A percentile compares a stretch with the other conserved stretches of the same genome.
These are phyloP conservation scores for Acipenser transmontanus DNA, from an alignment of 2,797 vertebrate genomes.

Conservation along the genomic window DNA sequence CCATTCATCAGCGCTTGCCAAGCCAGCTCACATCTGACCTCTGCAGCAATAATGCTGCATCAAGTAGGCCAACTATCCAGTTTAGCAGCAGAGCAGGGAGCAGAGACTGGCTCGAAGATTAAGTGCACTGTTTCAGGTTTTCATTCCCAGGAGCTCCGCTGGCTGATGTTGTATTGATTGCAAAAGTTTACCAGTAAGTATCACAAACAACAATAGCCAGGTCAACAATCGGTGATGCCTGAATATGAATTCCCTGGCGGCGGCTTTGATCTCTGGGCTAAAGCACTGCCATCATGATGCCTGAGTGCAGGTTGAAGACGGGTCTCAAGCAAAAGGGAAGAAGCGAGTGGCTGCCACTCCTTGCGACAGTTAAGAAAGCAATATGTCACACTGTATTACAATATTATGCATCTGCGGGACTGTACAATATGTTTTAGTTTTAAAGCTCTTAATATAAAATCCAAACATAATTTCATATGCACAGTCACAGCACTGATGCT, in stretches of 20 bases:
- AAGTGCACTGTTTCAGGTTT: conserved; percentile 86
- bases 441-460: too few species aligned
- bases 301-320: conserved; percentile 65
- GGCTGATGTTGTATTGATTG: conserved; percentile 96
- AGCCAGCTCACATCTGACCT: conserved; percentile 90
- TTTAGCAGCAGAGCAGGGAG: conserved; percentile 93
- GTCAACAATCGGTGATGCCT: conserved; percentile 85
- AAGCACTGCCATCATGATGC: conserved; percentile 63
- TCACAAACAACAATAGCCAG: conserved; percentile 96
- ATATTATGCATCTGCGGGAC: too few species aligned
- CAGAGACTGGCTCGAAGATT: conserved; percentile 88
- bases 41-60: conserved; percentile 92
- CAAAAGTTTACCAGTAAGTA: conserved; percentile 94
- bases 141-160: conserved; percentile 83
- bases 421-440: too few species aligned
- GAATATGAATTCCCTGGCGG: conserved; percentile 71
- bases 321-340: conserved; percentile 41
- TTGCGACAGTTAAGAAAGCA: conserved; percentile 89
- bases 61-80: conserved; percentile 94
- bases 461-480: too few species aligned
- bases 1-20: conserved; percentile 83
- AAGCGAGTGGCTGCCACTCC: conserved; percentile 53
- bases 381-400: conserved; percentile 62
- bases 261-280: conserved; percentile 45
- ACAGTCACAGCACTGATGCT: too few species aligned